phyloP scores from a whole-genome alignment of 2,113 vertebrate genomes.

The Onychorhynchus coronatus region DNA sequence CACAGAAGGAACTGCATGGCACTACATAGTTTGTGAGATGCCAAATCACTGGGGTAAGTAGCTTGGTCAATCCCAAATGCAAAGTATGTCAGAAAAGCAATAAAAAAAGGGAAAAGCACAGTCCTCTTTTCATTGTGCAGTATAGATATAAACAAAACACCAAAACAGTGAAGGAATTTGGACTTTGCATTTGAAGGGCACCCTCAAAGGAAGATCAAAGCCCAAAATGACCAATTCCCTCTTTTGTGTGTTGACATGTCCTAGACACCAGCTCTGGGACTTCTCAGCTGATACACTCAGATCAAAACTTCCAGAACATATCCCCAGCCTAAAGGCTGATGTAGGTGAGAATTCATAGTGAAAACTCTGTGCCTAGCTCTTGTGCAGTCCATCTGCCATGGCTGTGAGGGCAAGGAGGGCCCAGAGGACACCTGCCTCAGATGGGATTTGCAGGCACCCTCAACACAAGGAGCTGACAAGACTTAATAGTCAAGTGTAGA shows the following conservation, averaged over 20 bases:
- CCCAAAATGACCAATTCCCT: background rate
- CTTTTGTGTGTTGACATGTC: background rate
- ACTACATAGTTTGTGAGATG: background rate
- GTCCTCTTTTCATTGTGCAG: background rate
- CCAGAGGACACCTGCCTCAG: background rate
- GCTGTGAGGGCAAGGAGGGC: background rate
- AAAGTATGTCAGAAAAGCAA: background rate
- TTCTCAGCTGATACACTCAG: background rate
- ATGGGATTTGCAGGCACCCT: background rate
- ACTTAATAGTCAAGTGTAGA: background rate
- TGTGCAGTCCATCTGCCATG: background rate
- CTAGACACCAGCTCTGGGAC: background rate
- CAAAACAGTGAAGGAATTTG: background rate
- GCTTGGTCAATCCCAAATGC: background rate
- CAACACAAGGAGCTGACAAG: background rate
- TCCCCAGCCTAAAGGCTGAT: background rate
- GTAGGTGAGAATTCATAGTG: background rate
- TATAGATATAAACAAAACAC: background rate
- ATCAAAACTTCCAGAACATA: background rate
- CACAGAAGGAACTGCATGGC: background rate
- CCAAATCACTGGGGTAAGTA: background rate
- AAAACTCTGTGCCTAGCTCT: background rate
- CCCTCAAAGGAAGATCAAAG: background rate
- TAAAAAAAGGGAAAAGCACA: background rate
- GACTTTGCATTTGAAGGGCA: background rate